These are phyloP conservation scores for Rhincodon typus DNA, from an alignment of 2,797 vertebrate species.

Conservation along the genomic window DNA sequence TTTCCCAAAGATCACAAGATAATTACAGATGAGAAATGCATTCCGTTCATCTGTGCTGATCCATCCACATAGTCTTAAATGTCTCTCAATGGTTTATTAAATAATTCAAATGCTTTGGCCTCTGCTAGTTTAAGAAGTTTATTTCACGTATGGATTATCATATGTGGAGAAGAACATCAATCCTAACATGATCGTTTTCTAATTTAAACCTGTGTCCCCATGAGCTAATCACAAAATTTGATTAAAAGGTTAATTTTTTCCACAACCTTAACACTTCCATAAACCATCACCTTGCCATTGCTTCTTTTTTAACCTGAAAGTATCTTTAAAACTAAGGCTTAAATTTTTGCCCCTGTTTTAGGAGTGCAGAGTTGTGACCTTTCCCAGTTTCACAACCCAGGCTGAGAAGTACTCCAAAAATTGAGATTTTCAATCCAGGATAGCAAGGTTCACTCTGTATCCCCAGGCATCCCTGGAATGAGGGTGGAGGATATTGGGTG, in stretches of 20 bases:
- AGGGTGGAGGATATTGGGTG: too few species aligned
- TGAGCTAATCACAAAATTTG: not conserved
- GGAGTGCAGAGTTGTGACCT: too few species aligned
- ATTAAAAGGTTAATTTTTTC: not conserved
- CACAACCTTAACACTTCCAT: not conserved
- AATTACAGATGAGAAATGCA: not conserved
- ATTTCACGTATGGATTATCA: not conserved
- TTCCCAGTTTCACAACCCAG: too few species aligned
- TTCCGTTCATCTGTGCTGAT: not conserved
- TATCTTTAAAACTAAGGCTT: not conserved
- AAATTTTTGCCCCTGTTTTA: not conserved
- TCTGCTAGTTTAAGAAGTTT: not conserved
- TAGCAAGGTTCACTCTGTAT: too few species aligned
- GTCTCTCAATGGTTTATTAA: not conserved
- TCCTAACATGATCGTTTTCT: not conserved
- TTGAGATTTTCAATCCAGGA: too few species aligned
- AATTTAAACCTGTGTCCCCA: not conserved
- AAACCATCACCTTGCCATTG: not conserved
- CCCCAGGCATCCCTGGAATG: too few species aligned
- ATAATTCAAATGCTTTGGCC: not conserved
- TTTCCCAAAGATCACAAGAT: not conserved
- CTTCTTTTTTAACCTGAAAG: not conserved
- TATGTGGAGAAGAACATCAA: not conserved
- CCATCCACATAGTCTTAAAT: not conserved
- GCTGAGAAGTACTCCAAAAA: too few species aligned